These are phyloP conservation scores for Trematomus loennbergii DNA, from an alignment of 2,113 vertebrate genomes.

Conservation along the genomic window DNA sequence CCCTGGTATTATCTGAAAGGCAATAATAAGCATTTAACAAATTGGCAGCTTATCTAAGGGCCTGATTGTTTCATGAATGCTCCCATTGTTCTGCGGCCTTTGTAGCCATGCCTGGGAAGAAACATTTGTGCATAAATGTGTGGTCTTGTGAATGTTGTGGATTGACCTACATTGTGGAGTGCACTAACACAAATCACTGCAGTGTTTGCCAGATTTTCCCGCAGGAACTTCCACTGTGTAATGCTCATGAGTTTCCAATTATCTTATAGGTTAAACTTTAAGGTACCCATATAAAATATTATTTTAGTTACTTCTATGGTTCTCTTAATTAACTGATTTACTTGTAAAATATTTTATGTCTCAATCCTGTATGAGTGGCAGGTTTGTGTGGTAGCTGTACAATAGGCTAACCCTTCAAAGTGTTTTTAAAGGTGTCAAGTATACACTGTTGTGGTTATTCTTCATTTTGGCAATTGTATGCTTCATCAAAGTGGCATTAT, in stretches of 20 bases:
- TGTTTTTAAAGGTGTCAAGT: no score
- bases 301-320: not conserved
- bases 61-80: constrained; percentile 63
- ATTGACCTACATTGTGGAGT: constrained; percentile 49
- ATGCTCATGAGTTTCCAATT: not conserved
- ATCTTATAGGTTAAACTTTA: not conserved
- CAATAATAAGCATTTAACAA: constrained; percentile 65
- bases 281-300: not conserved
- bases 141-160: constrained; percentile 63
- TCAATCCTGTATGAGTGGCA: not conserved
- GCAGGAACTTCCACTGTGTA: not conserved
- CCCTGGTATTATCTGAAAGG: constrained; percentile 73
- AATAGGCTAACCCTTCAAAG: not conserved
- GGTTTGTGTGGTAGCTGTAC: not conserved
- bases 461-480: not conserved
- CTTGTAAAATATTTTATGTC: not conserved
- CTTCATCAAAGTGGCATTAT: not conserved
- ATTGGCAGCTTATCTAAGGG: constrained; percentile 62
- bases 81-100: constrained; percentile 55
- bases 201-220: not conserved
- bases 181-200: not conserved
- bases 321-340: not conserved
- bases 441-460: no score
- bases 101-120: constrained; percentile 24
- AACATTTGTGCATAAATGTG: constrained; percentile 27